A percentile compares a stretch with the other conserved stretches of the same genome.
Conservation (phyloP, 2,888 invertebrate genomes). For the Aelia acuminata region DNA sequence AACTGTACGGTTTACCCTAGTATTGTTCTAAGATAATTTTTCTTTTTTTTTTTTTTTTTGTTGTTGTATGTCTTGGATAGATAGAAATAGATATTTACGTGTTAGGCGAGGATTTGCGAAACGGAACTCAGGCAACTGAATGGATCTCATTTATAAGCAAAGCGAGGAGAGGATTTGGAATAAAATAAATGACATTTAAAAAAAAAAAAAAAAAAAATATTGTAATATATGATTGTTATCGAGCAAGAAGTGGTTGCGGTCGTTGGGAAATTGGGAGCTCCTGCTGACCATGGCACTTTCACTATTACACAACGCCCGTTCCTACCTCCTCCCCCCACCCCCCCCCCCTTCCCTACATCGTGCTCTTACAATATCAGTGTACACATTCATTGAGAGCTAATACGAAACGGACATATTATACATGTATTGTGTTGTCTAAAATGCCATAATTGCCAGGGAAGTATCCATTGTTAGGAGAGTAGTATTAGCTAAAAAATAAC, state of each 20-base stretch:
- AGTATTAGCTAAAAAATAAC: not conserved
- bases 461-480: not conserved
- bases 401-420: not conserved
- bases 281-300: constrained; percentile 26
- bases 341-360: not conserved
- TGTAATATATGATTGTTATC: not conserved
- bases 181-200: constrained; percentile 28
- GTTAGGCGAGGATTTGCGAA: not conserved
- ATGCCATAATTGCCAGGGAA: not conserved
- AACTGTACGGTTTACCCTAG: too few relatives aligned
- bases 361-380: not conserved
- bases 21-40: too few relatives aligned
- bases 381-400: not conserved
- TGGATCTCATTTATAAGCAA: not conserved
- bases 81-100: not conserved
- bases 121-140: not conserved
- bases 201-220: too few relatives aligned
- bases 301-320: not conserved
- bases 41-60: too few relatives aligned
- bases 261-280: constrained; percentile 24
- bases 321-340: not conserved
- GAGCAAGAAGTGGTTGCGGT: constrained; percentile 1
- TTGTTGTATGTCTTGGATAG: too few relatives aligned
- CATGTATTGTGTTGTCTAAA: not conserved
- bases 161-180: not conserved